phyloP scores from a whole-genome alignment of 2,797 vertebrate species.

The Hafferia zeledoni region DNA sequence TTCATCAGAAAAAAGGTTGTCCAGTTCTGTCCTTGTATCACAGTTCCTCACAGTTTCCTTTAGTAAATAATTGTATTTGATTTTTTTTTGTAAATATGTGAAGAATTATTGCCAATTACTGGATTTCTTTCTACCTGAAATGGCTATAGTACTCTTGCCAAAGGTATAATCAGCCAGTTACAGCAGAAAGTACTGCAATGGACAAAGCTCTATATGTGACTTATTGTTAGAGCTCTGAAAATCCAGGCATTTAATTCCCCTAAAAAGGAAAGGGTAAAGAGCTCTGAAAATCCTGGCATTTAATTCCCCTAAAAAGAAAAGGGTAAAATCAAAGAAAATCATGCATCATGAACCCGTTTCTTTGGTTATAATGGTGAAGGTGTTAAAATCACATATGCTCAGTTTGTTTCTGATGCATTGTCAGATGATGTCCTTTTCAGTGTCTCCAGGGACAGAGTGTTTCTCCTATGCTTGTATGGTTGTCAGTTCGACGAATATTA shows the following conservation, averaged over 20 bases:
- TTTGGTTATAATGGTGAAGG: neutral
- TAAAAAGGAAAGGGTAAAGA: neutral
- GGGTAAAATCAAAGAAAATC: neutral
- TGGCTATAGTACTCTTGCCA: neutral
- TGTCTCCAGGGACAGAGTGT: neutral
- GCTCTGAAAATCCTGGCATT: neutral
- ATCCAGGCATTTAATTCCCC: neutral
- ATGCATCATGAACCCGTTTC: neutral
- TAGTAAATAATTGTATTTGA: neutral
- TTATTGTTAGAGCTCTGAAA: neutral
- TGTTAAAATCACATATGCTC: neutral
- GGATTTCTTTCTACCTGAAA: neutral
- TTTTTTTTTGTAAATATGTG: neutral
- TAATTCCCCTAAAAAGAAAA: neutral
- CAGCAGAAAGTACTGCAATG: neutral
- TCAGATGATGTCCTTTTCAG: neutral
- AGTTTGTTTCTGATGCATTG: neutral
- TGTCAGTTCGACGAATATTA: conserved; percentile 13
- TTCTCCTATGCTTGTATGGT: conserved; percentile 1
- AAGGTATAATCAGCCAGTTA: neutral
- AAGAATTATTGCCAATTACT: neutral
- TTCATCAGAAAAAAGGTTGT: neutral
- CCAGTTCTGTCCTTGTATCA: neutral
- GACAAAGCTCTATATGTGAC: neutral
- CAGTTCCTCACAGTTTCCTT: neutral